Evolutionary conservation across 2,797 vertebrate genomes (phyloP).

Genomic region (Macrochelys suwanniensis): DNA sequence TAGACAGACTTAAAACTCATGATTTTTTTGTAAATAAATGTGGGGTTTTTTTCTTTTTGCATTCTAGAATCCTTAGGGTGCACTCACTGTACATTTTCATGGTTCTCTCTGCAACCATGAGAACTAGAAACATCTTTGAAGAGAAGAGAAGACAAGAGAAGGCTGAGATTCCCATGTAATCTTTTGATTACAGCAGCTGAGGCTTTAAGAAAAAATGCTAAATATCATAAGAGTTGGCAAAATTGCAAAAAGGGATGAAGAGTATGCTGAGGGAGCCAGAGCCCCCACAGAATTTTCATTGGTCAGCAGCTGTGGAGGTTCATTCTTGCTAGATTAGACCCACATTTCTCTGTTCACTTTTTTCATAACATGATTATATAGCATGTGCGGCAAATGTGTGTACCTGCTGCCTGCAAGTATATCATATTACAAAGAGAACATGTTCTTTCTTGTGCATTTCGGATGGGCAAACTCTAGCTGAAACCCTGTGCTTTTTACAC

Average conservation of each 20-base stretch:
- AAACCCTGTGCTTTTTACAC: slow-evolving; percentile 2
- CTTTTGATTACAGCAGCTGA: background rate
- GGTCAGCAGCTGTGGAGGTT: background rate
- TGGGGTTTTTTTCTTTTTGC: background rate
- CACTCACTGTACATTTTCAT: background rate
- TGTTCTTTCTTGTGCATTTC: background rate
- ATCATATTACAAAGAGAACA: background rate
- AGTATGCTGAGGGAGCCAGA: background rate
- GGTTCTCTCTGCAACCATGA: background rate
- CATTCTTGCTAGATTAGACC: background rate
- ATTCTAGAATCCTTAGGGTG: background rate
- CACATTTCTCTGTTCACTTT: background rate
- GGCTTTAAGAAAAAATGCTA: background rate
- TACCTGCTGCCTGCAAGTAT: background rate
- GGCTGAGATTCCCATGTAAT: background rate
- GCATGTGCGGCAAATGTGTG: background rate
- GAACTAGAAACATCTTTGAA: background rate
- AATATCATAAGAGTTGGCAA: background rate
- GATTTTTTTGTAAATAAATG: background rate
- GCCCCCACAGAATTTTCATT: background rate
- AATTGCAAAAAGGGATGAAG: background rate
- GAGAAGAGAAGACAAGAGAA: background rate
- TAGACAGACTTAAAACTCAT: background rate
- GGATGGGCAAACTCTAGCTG: slow-evolving; percentile 24
- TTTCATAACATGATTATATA: background rate